Percentiles rank a stretch among this genome's conserved stretches.
Evolutionary conservation across 2,888 invertebrate species (phyloP).

Genomic region (Noctuana brunneofusca): DNA sequence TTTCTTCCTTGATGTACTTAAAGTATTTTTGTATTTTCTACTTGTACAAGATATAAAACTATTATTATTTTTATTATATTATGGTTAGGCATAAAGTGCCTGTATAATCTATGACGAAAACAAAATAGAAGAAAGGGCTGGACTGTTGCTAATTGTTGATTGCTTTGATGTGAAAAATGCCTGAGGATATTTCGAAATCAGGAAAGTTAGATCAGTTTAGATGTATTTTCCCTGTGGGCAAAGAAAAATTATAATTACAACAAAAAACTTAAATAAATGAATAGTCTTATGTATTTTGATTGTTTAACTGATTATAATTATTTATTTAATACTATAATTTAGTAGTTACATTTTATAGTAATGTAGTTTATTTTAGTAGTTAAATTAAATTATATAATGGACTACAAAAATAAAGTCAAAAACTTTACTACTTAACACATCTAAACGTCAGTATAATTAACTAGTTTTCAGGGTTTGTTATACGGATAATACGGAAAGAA

Average conservation of each 20-base stretch:
- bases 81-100: neutral
- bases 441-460: too few relatives aligned
- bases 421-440: too few relatives aligned
- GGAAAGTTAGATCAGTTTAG: constrained; percentile 12
- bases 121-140: constrained; percentile 3
- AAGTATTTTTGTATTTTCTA: too few relatives aligned
- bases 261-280: neutral
- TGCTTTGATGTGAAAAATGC: constrained; percentile 19
- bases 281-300: neutral
- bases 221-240: constrained; percentile 8
- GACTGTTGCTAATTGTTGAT: constrained; percentile 15
- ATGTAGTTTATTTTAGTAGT: too few relatives aligned
- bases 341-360: neutral
- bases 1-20: too few relatives aligned
- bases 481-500: too few relatives aligned
- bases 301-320: too few relatives aligned
- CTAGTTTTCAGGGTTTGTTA: too few relatives aligned
- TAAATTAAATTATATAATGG: too few relatives aligned
- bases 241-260: constrained; percentile 1
- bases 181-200: constrained; percentile 14
- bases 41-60: too few relatives aligned
- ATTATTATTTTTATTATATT: neutral
- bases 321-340: neutral
- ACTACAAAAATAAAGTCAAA: too few relatives aligned
- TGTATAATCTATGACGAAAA: neutral